These are phyloP conservation scores for Leptopilina drosophilae DNA, from an alignment of 2,888 invertebrate genomes.

Conservation along the genomic window DNA sequence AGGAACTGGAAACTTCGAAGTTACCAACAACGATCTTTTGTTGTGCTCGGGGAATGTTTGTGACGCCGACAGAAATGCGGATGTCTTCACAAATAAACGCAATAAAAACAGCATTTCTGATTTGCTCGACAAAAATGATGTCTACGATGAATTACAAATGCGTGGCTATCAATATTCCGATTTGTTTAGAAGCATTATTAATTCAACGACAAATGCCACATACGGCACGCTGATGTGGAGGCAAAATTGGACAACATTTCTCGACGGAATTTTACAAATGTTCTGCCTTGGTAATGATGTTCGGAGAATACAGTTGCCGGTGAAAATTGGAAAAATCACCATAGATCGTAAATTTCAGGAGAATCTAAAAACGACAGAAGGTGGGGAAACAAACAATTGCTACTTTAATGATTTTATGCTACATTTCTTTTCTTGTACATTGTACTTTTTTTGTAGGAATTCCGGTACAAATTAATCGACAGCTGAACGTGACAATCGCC, in stretches of 20 bases:
- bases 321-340: constrained; percentile 78
- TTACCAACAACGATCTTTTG: constrained; percentile 83
- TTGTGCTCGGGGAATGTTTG: constrained; percentile 85
- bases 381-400: neutral
- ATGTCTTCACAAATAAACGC: neutral
- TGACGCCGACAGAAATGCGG: neutral
- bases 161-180: constrained; percentile 79
- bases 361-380: neutral
- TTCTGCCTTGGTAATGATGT: constrained; percentile 77
- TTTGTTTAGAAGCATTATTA: constrained; percentile 78
- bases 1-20: constrained; percentile 78
- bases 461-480: constrained; percentile 43
- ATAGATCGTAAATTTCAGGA: constrained; percentile 78
- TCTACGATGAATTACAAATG: constrained; percentile 77
- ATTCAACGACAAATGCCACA: constrained; percentile 75
- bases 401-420: no score
- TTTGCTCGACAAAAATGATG: constrained; percentile 65
- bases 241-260: constrained; percentile 83
- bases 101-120: constrained; percentile 41
- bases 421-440: neutral
- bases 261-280: constrained; percentile 84
- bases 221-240: constrained; percentile 78
- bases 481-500: constrained; percentile 32
- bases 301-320: constrained; percentile 79
- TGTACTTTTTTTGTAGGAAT: constrained; percentile 41